Conservation (phyloP, 2,797 vertebrate species). For the Eremophila alpestris region DNA sequence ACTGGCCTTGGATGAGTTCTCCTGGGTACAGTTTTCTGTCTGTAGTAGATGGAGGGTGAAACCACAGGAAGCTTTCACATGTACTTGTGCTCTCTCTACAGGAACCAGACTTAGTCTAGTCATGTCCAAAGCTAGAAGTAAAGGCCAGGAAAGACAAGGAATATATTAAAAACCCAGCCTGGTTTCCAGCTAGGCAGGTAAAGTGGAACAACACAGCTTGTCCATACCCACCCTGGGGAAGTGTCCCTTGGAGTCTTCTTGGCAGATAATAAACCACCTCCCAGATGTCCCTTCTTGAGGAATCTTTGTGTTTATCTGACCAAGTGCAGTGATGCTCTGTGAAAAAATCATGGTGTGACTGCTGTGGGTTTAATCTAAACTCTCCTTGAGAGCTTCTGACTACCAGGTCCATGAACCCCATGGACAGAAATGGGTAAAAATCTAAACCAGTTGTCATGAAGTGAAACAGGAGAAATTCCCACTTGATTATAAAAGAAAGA, state of each 20-base stretch:
- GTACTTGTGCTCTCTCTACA: neutral
- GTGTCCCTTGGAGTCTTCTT: neutral
- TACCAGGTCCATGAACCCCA: neutral
- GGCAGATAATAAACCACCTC: neutral
- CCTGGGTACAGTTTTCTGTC: neutral
- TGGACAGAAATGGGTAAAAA: neutral
- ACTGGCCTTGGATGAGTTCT: neutral
- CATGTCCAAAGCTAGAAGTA: neutral
- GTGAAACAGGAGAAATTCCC: neutral
- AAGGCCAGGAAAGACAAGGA: neutral
- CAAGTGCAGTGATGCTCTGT: neutral
- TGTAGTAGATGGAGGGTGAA: neutral
- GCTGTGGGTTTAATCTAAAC: neutral
- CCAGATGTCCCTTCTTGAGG: neutral
- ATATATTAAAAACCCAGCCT: neutral
- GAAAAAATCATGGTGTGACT: neutral
- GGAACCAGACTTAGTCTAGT: neutral
- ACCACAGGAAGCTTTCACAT: neutral
- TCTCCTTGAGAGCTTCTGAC: neutral
- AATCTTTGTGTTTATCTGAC: neutral
- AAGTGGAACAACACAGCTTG: neutral
- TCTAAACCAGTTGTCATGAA: neutral
- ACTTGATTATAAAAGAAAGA: neutral
- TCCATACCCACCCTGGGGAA: neutral
- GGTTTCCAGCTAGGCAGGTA: neutral